These are phyloP conservation scores for Laupala kohalensis DNA, from an alignment of 1,140 invertebrate species.

Conservation along the genomic window DNA sequence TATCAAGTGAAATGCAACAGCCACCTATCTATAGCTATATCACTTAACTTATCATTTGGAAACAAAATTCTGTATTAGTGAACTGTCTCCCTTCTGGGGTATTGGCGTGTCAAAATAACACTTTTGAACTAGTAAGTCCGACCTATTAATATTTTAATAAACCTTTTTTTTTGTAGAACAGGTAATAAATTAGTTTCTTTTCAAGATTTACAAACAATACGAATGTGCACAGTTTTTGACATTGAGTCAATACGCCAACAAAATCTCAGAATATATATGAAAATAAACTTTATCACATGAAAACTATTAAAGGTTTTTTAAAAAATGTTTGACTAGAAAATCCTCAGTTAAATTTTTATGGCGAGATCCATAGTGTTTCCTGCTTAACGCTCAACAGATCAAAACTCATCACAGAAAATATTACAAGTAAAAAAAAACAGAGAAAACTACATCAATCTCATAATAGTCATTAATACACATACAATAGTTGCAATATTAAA, in stretches of 20 bases:
- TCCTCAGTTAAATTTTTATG: neutral
- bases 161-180: neutral
- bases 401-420: neutral
- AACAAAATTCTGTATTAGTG: neutral
- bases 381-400: neutral
- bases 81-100: conserved; percentile 8
- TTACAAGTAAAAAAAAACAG: neutral
- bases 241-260: neutral
- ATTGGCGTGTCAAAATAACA: neutral
- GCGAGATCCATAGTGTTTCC: neutral
- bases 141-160: neutral
- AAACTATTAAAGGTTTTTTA: neutral
- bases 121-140: neutral
- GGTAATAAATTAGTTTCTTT: neutral
- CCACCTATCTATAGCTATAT: conserved; percentile 9
- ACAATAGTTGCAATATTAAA: neutral
- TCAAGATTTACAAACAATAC: neutral
- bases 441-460: neutral
- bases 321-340: neutral
- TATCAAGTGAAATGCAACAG: conserved; percentile 9
- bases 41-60: neutral
- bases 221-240: neutral
- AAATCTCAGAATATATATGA: neutral
- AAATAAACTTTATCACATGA: neutral
- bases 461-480: neutral